Evolutionary conservation across 2,113 vertebrate species (phyloP).

Genomic region (Dasypus novemcinctus): DNA sequence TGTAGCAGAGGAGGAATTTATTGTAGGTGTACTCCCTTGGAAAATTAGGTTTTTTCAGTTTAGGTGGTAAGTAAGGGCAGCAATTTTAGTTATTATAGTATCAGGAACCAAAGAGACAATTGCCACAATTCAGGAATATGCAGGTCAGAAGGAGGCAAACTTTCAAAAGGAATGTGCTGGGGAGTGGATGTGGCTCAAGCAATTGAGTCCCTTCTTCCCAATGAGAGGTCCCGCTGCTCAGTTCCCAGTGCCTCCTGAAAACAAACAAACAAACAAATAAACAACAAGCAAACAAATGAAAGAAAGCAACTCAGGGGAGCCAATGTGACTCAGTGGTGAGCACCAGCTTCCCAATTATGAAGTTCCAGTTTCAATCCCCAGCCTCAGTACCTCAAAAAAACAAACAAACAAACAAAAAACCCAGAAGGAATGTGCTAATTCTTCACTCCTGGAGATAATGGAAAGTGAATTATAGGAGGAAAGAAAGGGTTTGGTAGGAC

Average conservation of each 20-base stretch:
- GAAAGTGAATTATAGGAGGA: not conserved
- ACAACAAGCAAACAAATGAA: too few relatives aligned
- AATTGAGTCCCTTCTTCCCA: too few relatives aligned
- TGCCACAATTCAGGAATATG: not conserved
- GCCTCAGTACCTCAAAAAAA: too few relatives aligned
- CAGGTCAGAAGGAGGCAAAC: not conserved
- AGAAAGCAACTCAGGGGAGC: too few relatives aligned
- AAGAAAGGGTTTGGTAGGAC: not conserved
- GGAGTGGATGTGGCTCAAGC: too few relatives aligned
- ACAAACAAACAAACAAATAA: too few relatives aligned
- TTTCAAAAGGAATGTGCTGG: not conserved
- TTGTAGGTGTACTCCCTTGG: not conserved
- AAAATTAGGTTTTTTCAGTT: not conserved
- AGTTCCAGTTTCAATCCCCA: too few relatives aligned
- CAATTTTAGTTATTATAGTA: not conserved
- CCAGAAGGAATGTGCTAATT: not conserved
- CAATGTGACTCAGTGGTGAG: too few relatives aligned
- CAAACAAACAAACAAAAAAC: too few relatives aligned
- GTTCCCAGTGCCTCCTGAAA: too few relatives aligned
- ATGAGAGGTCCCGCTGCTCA: too few relatives aligned
- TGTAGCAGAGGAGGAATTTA: not conserved
- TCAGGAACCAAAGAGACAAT: not conserved
- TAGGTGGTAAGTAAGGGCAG: not conserved
- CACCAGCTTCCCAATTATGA: too few relatives aligned
- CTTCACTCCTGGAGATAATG: not conserved